These are phyloP conservation scores for Geotrypetes seraphini DNA, from an alignment of 2,797 vertebrate genomes.

Conservation along the genomic window DNA sequence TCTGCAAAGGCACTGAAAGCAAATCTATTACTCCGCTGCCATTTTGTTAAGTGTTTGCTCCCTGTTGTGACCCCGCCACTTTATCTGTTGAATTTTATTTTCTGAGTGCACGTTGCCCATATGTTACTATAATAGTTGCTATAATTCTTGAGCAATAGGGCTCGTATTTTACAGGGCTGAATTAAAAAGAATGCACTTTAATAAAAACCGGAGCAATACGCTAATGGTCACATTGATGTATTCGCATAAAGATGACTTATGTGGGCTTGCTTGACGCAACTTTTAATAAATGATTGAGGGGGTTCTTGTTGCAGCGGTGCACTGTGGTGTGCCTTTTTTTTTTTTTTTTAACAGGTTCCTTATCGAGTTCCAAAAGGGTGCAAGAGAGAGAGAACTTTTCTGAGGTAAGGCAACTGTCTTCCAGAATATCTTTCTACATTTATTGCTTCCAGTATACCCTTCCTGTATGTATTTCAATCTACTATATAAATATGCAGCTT, in stretches of 20 bases:
- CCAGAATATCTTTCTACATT: conserved; percentile 31
- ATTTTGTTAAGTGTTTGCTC: conserved; percentile 89
- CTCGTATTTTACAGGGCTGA: conserved; percentile 77
- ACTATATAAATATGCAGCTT: too few relatives aligned
- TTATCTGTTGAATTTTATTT: conserved; percentile 91
- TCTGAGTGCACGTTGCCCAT: conserved; percentile 83
- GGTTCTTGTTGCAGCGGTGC: conserved; percentile 79
- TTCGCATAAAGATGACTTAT: conserved; percentile 97
- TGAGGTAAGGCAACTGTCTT: too few relatives aligned
- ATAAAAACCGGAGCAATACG: conserved; percentile 75
- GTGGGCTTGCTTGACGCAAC: conserved; percentile 68
- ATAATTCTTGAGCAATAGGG: conserved; percentile 86
- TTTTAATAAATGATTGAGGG: conserved; percentile 93
- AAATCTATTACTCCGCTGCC: conserved; percentile 72
- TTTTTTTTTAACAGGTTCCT: too few relatives aligned
- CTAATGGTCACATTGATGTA: conserved; percentile 82
- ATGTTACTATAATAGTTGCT: conserved; percentile 88
- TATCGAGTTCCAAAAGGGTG: conserved; percentile 61
- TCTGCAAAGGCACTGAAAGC: conserved; percentile 30
- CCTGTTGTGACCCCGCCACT: conserved; percentile 75
- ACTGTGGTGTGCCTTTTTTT: conserved; percentile 60
- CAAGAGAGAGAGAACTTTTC: conserved; percentile 44
- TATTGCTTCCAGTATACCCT: conserved; percentile 11
- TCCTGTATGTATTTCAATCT: too few relatives aligned
- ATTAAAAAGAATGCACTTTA: conserved; percentile 85